phyloP scores from a whole-genome alignment of 2,797 vertebrate genomes.

The Pachyuromys duprasi region DNA sequence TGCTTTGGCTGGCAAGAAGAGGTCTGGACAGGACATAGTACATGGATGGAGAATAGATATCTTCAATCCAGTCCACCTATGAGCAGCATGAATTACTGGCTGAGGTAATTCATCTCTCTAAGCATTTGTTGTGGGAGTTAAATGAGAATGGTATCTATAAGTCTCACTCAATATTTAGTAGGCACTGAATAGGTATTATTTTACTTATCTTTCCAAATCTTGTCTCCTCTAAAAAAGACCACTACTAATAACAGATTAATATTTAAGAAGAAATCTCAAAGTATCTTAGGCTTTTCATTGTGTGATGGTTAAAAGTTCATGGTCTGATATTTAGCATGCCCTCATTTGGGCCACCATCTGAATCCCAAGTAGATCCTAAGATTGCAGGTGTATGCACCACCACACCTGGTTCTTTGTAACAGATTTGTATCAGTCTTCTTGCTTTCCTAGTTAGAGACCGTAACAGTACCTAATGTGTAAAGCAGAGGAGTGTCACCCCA shows the following conservation, averaged over 20 bases:
- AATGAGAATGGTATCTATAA: background rate
- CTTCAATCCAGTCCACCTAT: background rate
- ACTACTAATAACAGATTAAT: background rate
- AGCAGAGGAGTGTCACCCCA: background rate
- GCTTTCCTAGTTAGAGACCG: background rate
- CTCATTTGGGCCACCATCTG: background rate
- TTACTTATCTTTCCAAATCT: background rate
- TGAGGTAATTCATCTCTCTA: background rate
- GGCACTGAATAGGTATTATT: background rate
- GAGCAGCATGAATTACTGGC: background rate
- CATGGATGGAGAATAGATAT: background rate
- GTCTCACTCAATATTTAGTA: background rate
- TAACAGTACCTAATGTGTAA: background rate
- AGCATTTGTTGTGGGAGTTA: background rate
- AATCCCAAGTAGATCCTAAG: background rate
- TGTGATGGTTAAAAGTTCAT: background rate
- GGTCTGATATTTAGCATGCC: background rate
- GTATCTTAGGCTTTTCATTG: background rate
- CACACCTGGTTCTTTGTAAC: background rate
- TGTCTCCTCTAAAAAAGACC: background rate
- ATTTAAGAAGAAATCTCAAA: background rate
- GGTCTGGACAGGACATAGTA: background rate
- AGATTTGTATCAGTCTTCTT: background rate
- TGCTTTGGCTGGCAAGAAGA: background rate
- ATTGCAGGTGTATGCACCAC: background rate